Percentiles rank a stretch among this genome's conserved stretches.
Conservation (phyloP, 2,113 vertebrate species). For the Solea solea region DNA sequence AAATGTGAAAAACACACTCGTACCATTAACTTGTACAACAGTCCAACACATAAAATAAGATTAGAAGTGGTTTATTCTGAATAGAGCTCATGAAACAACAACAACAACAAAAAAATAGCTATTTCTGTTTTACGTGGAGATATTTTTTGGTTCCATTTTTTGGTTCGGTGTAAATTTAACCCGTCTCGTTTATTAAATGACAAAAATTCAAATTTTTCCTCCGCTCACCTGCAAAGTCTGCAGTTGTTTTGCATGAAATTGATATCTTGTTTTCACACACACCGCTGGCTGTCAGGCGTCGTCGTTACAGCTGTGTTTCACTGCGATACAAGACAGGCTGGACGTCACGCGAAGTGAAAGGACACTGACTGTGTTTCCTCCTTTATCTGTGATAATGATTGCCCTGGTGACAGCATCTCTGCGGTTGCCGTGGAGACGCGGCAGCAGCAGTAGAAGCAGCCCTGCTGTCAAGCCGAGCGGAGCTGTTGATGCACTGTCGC, state of each 20-base stretch:
- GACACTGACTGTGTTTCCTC: constrained; percentile 39
- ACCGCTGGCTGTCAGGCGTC: too few relatives aligned
- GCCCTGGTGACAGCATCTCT: constrained; percentile 69
- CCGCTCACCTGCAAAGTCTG: background rate
- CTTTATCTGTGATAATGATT: constrained; percentile 56
- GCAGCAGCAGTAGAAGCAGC: constrained; percentile 51
- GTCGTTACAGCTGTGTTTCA: constrained; percentile 2
- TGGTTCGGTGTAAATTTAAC: background rate
- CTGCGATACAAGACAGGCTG: background rate
- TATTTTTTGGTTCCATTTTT: too few relatives aligned
- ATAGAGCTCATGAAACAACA: too few relatives aligned
- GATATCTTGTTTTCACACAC: background rate
- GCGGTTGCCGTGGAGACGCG: constrained; percentile 60
- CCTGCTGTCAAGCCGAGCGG: constrained; percentile 45
- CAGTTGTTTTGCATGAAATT: constrained; percentile 26
- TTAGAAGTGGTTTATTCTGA: too few relatives aligned
- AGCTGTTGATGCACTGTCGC: constrained; percentile 44
- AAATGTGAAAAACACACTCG: too few relatives aligned
- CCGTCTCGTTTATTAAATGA: background rate
- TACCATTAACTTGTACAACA: too few relatives aligned
- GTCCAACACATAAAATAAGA: too few relatives aligned
- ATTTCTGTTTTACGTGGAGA: too few relatives aligned
- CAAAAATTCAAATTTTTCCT: constrained; percentile 29
- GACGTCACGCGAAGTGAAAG: constrained; percentile 29
- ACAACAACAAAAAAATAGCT: too few relatives aligned